Conservation (phyloP, 2,797 vertebrate genomes). For the Siniperca scherzeri region DNA sequence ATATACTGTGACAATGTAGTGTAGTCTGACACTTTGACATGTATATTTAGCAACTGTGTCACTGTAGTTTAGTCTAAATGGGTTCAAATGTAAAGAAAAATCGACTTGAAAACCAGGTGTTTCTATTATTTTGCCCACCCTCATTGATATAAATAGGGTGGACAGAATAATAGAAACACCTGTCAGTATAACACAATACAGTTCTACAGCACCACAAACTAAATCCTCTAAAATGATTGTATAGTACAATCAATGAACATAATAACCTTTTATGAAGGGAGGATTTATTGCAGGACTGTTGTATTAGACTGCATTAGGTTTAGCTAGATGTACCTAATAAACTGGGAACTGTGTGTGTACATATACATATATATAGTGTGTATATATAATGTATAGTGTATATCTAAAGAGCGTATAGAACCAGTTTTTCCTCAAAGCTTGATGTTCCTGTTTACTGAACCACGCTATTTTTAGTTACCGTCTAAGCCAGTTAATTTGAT, state of each 20-base stretch:
- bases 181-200: neutral
- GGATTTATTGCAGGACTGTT: neutral
- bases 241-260: neutral
- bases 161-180: neutral
- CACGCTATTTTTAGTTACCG: slow-evolving; percentile 11
- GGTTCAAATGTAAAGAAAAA: neutral
- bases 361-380: too few relatives aligned
- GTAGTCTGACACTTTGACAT: neutral
- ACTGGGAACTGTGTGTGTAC: neutral
- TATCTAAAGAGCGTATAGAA: neutral
- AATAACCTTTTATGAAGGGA: neutral
- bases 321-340: neutral
- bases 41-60: too few relatives aligned
- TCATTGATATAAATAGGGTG: neutral
- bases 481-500: neutral
- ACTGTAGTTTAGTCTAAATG: neutral
- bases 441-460: neutral
- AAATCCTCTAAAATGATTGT: neutral
- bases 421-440: neutral
- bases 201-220: neutral
- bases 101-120: neutral
- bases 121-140: neutral
- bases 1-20: neutral
- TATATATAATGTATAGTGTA: neutral
- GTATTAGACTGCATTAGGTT: neutral